These are phyloP conservation scores for Heliconius melpomene DNA, from an alignment of 1,140 invertebrate genomes.

Conservation along the genomic window DNA sequence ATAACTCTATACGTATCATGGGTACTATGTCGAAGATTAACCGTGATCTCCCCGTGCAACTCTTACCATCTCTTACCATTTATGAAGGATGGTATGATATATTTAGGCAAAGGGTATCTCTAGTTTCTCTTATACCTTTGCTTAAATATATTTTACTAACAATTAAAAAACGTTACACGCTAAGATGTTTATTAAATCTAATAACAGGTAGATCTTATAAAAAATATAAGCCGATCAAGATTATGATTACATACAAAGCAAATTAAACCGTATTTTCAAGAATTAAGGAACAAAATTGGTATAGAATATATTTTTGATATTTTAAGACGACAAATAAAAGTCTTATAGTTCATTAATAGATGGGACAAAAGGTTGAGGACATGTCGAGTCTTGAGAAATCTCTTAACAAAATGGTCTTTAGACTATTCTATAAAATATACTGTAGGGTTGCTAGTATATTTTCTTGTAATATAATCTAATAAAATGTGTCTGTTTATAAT, in stretches of 20 bases:
- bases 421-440: neutral
- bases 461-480: neutral
- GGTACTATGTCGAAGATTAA: too few species aligned
- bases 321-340: constrained; percentile 44
- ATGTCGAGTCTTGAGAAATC: constrained; percentile 34
- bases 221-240: constrained; percentile 8
- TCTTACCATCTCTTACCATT: too few species aligned
- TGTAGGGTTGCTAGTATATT: constrained; percentile 18
- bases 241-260: neutral
- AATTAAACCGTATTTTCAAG: constrained; percentile 1
- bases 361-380: constrained; percentile 40
- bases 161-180: neutral
- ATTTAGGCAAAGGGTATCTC: too few species aligned
- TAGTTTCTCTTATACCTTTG: too few species aligned
- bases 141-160: neutral
- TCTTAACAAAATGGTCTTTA: constrained; percentile 31
- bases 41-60: too few species aligned
- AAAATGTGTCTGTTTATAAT: too few species aligned
- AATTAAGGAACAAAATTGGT: constrained; percentile 22
- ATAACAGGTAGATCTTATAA: neutral
- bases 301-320: constrained; percentile 10
- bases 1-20: too few species aligned
- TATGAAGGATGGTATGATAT: too few species aligned
- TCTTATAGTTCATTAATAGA: constrained; percentile 50
- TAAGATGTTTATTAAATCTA: neutral